phyloP scores from a whole-genome alignment of 2,888 invertebrate genomes.

The Phengaris arion region DNA sequence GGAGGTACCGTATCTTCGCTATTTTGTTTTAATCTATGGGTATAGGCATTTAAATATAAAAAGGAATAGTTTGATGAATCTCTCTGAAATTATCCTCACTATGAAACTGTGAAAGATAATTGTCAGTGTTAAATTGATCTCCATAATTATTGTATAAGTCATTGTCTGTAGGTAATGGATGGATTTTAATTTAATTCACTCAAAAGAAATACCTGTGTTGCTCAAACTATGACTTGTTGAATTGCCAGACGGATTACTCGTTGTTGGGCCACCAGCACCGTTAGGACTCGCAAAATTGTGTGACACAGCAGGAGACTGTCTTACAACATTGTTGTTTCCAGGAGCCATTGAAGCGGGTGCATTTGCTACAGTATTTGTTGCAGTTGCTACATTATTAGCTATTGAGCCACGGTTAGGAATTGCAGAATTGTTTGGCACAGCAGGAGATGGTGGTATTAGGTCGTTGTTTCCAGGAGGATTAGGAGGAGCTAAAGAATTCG shows the following conservation, averaged over 20 bases:
- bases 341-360: neutral
- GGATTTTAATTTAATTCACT: neutral
- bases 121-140: neutral
- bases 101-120: neutral
- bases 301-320: neutral
- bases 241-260: neutral
- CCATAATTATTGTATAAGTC: neutral
- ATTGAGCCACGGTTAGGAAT: neutral
- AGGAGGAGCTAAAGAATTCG: neutral
- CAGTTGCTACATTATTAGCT: neutral
- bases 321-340: neutral
- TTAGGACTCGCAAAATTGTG: neutral
- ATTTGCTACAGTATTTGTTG: neutral
- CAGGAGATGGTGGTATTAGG: neutral
- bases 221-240: neutral
- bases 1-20: too few relatives aligned
- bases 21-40: too few relatives aligned
- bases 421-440: neutral
- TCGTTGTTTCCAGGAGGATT: neutral
- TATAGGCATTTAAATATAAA: neutral
- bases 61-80: neutral
- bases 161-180: neutral
- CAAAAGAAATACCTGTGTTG: neutral
- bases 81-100: neutral
- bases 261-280: neutral